Conservation (phyloP, 2,797 vertebrate species). For the Microctenopoma stevenorrisi region DNA sequence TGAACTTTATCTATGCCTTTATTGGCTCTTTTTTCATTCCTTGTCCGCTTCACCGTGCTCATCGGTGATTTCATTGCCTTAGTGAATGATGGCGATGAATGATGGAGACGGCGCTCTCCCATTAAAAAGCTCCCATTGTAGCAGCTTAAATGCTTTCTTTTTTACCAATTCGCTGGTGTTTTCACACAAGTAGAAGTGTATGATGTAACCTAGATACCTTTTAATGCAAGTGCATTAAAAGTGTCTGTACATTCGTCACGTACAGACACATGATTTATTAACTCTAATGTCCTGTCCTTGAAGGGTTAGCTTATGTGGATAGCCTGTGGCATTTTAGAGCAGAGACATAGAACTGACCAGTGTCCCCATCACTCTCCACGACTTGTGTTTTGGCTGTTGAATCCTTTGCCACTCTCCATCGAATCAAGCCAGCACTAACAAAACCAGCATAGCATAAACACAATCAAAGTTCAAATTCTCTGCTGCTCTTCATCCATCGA, state of each 20-base stretch:
- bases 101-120: background rate
- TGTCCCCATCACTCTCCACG: conserved; percentile 44
- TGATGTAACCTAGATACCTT: background rate
- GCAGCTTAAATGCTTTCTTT: background rate
- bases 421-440: conserved; percentile 50
- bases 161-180: conserved; percentile 22
- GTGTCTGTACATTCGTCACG: background rate
- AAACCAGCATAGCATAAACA: too few species aligned
- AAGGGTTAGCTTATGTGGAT: too few species aligned
- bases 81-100: background rate
- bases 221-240: background rate
- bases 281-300: conserved; percentile 42
- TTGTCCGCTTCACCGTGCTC: background rate
- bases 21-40: background rate
- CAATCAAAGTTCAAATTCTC: too few species aligned
- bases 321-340: conserved; percentile 3
- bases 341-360: conserved; percentile 38
- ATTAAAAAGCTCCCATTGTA: background rate
- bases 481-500: too few species aligned
- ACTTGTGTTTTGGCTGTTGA: conserved; percentile 57
- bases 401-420: conserved; percentile 49
- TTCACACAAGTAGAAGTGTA: conserved; percentile 21
- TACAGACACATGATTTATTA: conserved; percentile 19
- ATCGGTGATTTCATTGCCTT: background rate
- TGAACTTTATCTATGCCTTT: background rate